These are phyloP conservation scores for Balearica regulorum DNA, from an alignment of 2,797 vertebrate species.

Conservation along the genomic window DNA sequence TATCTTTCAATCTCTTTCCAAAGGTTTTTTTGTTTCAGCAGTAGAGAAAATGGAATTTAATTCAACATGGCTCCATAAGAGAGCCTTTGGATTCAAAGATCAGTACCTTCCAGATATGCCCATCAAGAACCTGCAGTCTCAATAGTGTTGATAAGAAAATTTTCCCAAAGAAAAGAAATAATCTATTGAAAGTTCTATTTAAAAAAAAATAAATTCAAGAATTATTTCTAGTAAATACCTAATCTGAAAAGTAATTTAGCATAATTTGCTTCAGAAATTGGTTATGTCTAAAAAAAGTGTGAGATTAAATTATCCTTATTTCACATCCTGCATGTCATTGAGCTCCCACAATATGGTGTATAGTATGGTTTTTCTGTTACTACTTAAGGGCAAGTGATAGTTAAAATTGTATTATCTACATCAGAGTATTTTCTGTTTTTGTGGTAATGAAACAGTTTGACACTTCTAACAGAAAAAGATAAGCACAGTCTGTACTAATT, in stretches of 20 bases:
- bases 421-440: neutral
- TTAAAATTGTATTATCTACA: conserved; percentile 16
- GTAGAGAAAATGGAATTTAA: neutral
- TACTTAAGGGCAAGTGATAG: neutral
- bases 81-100: neutral
- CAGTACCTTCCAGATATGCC: neutral
- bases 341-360: neutral
- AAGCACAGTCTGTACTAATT: conserved; percentile 40
- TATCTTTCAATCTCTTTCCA: neutral
- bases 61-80: neutral
- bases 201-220: neutral
- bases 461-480: conserved; percentile 14
- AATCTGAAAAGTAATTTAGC: neutral
- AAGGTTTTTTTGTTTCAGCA: neutral
- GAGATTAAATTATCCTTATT: neutral
- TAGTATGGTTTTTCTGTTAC: neutral
- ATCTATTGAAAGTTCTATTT: neutral
- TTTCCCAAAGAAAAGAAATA: neutral
- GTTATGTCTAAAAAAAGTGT: neutral
- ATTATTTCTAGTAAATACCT: neutral
- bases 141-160: neutral
- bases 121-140: neutral
- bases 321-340: neutral
- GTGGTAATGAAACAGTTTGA: conserved; percentile 39
- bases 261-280: neutral